phyloP scores from a whole-genome alignment of 2,797 vertebrate species.

The Sphenopsis melanotis region DNA sequence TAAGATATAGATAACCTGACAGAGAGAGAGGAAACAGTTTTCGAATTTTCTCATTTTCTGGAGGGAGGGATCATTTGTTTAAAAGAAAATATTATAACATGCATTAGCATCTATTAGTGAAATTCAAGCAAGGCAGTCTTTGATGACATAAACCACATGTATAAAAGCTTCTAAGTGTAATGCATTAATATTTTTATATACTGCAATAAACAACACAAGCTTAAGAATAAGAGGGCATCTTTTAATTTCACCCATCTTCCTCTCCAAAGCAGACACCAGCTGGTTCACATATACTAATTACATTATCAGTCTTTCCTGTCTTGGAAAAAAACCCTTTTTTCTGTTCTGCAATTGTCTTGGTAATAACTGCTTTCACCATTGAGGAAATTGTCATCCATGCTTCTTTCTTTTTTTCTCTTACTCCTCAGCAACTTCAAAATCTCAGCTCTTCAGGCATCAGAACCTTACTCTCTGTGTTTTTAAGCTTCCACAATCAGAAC shows the following conservation, averaged over 20 bases:
- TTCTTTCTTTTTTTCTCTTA: background rate
- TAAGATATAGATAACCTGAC: background rate
- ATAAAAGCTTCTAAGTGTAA: background rate
- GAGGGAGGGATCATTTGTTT: background rate
- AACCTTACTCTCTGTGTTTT: background rate
- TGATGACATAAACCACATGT: background rate
- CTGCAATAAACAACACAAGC: background rate
- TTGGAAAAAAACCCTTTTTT: fast-evolving
- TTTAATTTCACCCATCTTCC: background rate
- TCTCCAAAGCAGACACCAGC: background rate
- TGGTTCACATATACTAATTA: background rate
- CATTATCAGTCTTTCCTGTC: background rate
- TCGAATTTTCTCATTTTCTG: background rate
- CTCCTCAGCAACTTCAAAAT: background rate
- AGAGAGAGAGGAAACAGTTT: background rate
- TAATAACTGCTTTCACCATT: background rate
- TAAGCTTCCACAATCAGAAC: background rate
- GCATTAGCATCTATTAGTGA: background rate
- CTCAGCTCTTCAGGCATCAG: background rate
- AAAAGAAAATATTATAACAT: background rate
- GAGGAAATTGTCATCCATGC: background rate
- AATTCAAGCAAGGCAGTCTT: background rate
- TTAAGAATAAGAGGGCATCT: background rate
- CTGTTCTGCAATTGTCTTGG: background rate
- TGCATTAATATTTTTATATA: background rate